phyloP scores from a whole-genome alignment of 2,888 invertebrate species.

The Idaea straminata region DNA sequence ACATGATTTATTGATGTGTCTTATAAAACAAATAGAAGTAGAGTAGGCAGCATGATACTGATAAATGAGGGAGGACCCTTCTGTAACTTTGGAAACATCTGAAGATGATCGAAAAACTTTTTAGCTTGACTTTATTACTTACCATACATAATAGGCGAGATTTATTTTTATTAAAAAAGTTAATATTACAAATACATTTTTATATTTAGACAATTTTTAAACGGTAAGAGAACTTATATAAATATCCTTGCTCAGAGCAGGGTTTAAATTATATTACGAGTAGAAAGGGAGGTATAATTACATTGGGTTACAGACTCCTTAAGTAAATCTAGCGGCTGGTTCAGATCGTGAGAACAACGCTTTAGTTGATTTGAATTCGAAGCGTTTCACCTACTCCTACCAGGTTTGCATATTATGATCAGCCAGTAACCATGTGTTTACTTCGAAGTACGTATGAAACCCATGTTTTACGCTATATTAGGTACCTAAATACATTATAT shows the following conservation, averaged over 20 bases:
- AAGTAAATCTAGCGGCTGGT: too few species aligned
- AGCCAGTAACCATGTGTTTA: too few species aligned
- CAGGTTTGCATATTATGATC: too few species aligned
- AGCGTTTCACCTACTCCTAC: too few species aligned
- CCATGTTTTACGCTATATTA: too few species aligned
- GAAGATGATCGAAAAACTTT: slow-evolving; percentile 11
- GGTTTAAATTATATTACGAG: background rate
- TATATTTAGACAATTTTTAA: slow-evolving; percentile 5
- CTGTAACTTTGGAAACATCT: slow-evolving; percentile 1
- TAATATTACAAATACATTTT: slow-evolving; percentile 9
- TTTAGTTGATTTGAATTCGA: too few species aligned
- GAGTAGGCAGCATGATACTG: background rate
- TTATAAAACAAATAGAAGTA: background rate
- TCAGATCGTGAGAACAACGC: too few species aligned
- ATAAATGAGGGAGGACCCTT: background rate
- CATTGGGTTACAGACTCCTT: too few species aligned
- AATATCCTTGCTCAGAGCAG: background rate
- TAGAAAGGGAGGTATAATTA: background rate
- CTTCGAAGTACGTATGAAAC: too few species aligned
- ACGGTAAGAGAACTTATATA: background rate
- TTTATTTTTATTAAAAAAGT: slow-evolving; percentile 18
- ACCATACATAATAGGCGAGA: slow-evolving; percentile 3
- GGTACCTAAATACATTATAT: too few species aligned
- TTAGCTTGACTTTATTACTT: slow-evolving; percentile 4
- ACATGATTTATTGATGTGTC: background rate